Percentiles rank a stretch among this genome's conserved stretches.
These are phyloP conservation scores for Lymantria monacha DNA, from an alignment of 2,888 invertebrate genomes.

Conservation along the genomic window DNA sequence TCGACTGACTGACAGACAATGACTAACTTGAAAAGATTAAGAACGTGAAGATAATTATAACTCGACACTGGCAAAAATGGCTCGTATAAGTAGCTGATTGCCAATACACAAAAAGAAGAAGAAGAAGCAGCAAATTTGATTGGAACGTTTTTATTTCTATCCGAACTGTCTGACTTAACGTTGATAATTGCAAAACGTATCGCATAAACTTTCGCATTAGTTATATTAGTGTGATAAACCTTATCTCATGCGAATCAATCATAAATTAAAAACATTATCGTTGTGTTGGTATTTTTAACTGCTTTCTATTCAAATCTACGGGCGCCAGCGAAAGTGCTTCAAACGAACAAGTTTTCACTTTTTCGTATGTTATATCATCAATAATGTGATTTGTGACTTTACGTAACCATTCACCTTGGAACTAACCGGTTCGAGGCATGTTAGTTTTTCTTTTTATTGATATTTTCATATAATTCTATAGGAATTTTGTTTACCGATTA, in stretches of 20 bases:
- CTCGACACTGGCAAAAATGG: too few relatives aligned
- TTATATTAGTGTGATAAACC: neutral
- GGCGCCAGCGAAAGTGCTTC: slow-evolving; percentile 60
- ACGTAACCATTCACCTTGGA: slow-evolving; percentile 11
- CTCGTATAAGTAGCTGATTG: too few relatives aligned
- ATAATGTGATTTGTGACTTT: slow-evolving; percentile 33
- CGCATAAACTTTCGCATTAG: too few relatives aligned
- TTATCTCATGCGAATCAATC: slow-evolving; percentile 27
- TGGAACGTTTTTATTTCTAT: too few relatives aligned
- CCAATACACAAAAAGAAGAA: too few relatives aligned
- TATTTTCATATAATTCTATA: slow-evolving; percentile 2
- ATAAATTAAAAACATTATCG: slow-evolving; percentile 26
- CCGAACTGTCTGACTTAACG: too few relatives aligned
- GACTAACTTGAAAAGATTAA: too few relatives aligned
- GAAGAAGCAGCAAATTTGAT: too few relatives aligned
- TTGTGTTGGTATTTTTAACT: slow-evolving; percentile 21
- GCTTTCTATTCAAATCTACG: slow-evolving; percentile 69
- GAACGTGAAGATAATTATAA: too few relatives aligned
- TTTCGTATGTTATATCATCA: slow-evolving; percentile 45
- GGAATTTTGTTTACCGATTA: slow-evolving; percentile 3
- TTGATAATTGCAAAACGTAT: too few relatives aligned
- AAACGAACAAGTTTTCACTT: slow-evolving; percentile 58
- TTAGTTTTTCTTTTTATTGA: slow-evolving; percentile 8
- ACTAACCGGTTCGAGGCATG: slow-evolving; percentile 6
- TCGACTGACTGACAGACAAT: too few relatives aligned